Conservation (phyloP, 1,140 invertebrate species). For the Chlorops oryzae region DNA sequence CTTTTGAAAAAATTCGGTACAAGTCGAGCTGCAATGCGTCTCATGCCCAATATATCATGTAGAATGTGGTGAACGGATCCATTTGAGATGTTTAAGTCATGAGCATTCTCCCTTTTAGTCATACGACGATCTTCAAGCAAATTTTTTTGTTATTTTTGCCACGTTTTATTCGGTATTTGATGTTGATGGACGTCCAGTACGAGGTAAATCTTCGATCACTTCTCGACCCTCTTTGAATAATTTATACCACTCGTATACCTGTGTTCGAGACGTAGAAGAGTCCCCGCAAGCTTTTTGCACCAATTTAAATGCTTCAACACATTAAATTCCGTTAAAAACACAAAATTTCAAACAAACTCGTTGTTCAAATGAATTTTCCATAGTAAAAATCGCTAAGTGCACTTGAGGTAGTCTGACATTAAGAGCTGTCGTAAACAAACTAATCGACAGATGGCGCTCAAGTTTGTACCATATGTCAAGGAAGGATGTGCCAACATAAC, state of each 20-base stretch:
- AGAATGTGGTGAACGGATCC: neutral
- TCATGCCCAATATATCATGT: neutral
- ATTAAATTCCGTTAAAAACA: neutral
- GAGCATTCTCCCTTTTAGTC: neutral
- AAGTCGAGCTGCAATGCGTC: neutral
- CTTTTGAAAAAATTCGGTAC: neutral
- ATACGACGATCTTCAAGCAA: neutral
- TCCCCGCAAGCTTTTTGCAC: neutral
- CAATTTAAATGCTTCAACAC: neutral
- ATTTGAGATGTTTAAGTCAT: neutral
- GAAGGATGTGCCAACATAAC: neutral
- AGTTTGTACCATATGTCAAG: neutral
- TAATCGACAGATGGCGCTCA: neutral
- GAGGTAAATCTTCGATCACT: neutral
- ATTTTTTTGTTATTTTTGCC: neutral
- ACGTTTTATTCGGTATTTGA: neutral
- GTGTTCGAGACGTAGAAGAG: neutral
- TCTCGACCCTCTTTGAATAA: too few species aligned
- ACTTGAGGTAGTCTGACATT: neutral
- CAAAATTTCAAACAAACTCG: neutral
- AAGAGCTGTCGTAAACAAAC: too few species aligned
- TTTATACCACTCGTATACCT: too few species aligned
- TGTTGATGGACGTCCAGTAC: neutral
- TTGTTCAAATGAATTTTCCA: neutral
- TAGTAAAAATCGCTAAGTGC: neutral